These are phyloP conservation scores for Nycticryphes semicollaris DNA, from an alignment of 2,113 vertebrate genomes.

Conservation along the genomic window DNA sequence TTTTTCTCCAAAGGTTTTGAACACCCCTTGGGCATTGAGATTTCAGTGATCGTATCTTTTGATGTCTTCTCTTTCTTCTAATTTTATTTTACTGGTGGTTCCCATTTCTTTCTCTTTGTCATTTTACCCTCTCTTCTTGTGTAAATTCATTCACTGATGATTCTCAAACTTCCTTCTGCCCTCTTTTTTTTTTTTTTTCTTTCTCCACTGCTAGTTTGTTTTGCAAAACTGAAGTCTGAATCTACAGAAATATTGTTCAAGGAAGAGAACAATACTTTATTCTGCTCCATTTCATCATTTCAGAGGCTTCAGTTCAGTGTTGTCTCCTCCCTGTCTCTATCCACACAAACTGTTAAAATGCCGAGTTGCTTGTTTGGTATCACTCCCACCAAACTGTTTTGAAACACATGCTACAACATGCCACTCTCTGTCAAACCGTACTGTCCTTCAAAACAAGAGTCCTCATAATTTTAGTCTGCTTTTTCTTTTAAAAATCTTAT, in stretches of 20 bases:
- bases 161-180: not conserved
- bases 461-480: not conserved
- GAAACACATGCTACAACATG: rapidly evolving
- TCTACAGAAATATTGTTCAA: not conserved
- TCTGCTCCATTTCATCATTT: not conserved
- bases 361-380: not conserved
- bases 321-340: not conserved
- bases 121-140: not conserved
- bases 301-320: not conserved
- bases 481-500: not conserved
- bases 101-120: not conserved
- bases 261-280: not conserved
- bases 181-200: not conserved
- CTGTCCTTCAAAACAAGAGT: not conserved
- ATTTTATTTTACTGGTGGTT: not conserved
- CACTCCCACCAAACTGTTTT: not conserved
- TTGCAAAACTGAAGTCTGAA: not conserved
- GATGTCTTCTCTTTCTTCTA: not conserved
- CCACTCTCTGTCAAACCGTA: not conserved
- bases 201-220: not conserved
- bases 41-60: not conserved
- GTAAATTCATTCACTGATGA: not conserved
- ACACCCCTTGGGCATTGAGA: not conserved
- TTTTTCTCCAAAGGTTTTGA: not conserved
- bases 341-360: not conserved